phyloP scores from a whole-genome alignment of 2,888 invertebrate species.

The Carterocephalus palaemon region DNA sequence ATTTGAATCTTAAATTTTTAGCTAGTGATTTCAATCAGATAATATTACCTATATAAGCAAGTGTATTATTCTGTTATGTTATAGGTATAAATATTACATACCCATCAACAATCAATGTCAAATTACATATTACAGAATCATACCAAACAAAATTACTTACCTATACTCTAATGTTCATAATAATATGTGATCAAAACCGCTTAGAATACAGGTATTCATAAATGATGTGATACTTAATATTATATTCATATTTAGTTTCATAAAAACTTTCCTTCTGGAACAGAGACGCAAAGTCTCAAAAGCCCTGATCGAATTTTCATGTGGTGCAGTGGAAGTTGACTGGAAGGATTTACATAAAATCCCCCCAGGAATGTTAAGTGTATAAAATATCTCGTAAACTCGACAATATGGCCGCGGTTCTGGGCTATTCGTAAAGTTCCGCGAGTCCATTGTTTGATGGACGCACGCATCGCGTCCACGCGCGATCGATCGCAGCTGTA shows the following conservation, averaged over 20 bases:
- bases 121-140: too few species aligned
- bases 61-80: too few species aligned
- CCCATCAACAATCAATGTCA: too few species aligned
- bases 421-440: constrained; percentile 4
- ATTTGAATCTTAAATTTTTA: too few species aligned
- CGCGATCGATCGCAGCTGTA: constrained; percentile 12
- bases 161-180: too few species aligned
- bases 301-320: constrained; percentile 25
- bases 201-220: too few species aligned
- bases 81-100: too few species aligned
- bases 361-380: constrained; percentile 21
- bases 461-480: constrained; percentile 18
- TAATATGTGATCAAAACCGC: too few species aligned
- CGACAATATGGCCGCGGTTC: constrained; percentile 5
- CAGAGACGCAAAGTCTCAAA: constrained; percentile 19
- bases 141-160: too few species aligned
- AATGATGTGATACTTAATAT: constrained; percentile 1
- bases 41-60: too few species aligned
- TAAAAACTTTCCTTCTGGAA: constrained; percentile 17
- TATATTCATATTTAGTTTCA: constrained; percentile 18
- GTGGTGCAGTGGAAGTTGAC: constrained; percentile 24
- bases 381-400: constrained; percentile 20
- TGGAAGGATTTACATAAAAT: constrained; percentile 25
- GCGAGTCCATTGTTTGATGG: constrained; percentile 10
- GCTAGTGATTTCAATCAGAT: too few species aligned